phyloP scores from a whole-genome alignment of 2,113 vertebrate genomes.

The Gallinago media region DNA sequence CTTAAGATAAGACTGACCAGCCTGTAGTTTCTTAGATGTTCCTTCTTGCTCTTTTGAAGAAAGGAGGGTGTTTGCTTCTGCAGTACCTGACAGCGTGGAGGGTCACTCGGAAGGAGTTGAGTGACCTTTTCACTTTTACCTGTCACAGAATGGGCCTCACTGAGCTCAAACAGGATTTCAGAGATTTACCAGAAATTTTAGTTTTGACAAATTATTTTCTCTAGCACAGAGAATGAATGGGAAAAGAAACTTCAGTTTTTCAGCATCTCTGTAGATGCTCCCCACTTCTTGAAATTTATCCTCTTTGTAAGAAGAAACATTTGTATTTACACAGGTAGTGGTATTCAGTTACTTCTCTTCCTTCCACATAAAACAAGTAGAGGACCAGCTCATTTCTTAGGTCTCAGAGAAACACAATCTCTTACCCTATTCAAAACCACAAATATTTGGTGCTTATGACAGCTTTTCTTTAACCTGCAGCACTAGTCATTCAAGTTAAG shows the following conservation, averaged over 20 bases:
- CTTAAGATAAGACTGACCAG: background rate
- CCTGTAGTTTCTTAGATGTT: background rate
- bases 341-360: background rate
- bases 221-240: background rate
- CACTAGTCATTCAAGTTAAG: background rate
- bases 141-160: background rate
- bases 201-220: background rate
- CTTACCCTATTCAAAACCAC: background rate
- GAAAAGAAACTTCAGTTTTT: background rate
- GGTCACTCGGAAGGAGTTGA: background rate
- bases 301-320: background rate
- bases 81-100: too few relatives aligned
- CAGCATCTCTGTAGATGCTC: background rate
- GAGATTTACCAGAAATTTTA: background rate
- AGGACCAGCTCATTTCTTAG: background rate
- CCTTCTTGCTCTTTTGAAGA: background rate
- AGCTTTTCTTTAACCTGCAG: background rate
- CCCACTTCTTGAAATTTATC: background rate
- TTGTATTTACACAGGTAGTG: background rate
- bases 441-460: background rate
- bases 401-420: background rate
- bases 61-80: background rate
- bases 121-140: background rate
- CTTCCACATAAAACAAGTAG: background rate
- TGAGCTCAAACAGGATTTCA: background rate